Percentiles rank a stretch among this genome's conserved stretches.
These are phyloP conservation scores for Euproctis similis DNA, from an alignment of 2,888 invertebrate genomes.

Conservation along the genomic window DNA sequence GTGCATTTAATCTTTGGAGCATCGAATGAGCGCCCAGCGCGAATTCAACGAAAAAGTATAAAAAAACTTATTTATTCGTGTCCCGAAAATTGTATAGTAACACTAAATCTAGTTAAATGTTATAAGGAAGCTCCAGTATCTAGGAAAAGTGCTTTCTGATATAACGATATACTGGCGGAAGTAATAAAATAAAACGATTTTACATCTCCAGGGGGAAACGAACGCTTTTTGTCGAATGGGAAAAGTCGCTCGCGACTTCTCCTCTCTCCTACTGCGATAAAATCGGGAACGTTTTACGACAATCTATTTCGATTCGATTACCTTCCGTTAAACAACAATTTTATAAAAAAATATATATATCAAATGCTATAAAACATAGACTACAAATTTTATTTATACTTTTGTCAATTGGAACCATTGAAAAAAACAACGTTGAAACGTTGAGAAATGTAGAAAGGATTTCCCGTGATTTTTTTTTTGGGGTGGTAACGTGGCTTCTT, in stretches of 20 bases:
- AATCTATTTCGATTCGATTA: conserved; percentile 72
- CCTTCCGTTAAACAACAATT: conserved; percentile 70
- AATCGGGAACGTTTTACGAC: conserved; percentile 74
- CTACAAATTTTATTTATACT: no score
- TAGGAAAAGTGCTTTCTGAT: conserved; percentile 50
- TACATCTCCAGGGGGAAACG: conserved; percentile 71
- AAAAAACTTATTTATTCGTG: conserved; percentile 12
- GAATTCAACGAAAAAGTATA: no score
- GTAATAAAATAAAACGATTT: conserved; percentile 76
- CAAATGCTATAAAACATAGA: no score
- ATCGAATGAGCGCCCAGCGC: no score
- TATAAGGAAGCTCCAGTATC: conserved; percentile 46
- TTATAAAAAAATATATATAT: conserved; percentile 54
- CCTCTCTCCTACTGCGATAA: conserved; percentile 73
- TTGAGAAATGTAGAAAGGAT: no score
- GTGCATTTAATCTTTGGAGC: no score
- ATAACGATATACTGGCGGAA: conserved; percentile 71
- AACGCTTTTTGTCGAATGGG: conserved; percentile 72
- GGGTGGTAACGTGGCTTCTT: conserved; percentile 33
- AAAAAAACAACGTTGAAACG: no score
- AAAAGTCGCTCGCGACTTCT: conserved; percentile 72
- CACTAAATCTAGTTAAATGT: conserved; percentile 34
- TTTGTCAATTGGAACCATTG: no score
- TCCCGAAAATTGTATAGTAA: conserved; percentile 19
- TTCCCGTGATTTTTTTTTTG: no score